phyloP scores from a whole-genome alignment of 2,888 invertebrate genomes.

The Rotaria macrura region DNA sequence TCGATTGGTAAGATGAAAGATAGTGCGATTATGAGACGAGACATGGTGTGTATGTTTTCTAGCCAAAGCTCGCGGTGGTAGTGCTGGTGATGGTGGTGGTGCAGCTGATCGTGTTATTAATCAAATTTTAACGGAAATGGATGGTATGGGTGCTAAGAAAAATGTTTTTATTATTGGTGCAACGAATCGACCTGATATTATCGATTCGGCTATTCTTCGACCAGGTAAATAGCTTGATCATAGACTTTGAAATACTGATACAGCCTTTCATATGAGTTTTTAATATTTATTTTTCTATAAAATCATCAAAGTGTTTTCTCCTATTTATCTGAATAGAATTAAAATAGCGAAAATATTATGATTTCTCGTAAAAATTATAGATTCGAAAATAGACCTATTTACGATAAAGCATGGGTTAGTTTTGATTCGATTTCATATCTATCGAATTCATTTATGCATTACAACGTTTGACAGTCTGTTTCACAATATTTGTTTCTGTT shows the following conservation, averaged over 20 bases:
- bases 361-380: too few relatives aligned
- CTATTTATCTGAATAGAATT: too few relatives aligned
- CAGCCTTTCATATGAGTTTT: too few relatives aligned
- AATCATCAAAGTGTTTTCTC: too few relatives aligned
- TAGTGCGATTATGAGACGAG: neutral
- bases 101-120: conserved; percentile 98
- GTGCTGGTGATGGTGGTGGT: conserved; percentile 89
- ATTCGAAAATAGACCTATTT: too few relatives aligned
- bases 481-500: neutral
- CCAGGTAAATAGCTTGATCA: conserved; percentile 56
- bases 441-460: too few relatives aligned
- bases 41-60: neutral
- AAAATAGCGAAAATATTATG: too few relatives aligned
- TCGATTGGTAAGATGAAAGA: conserved; percentile 59
- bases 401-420: too few relatives aligned
- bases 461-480: too few relatives aligned
- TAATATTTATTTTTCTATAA: too few relatives aligned
- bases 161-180: conserved; percentile 98
- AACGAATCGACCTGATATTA: conserved; percentile 83
- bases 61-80: conserved; percentile 77
- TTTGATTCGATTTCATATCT: too few relatives aligned
- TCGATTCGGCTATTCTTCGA: conserved; percentile 94
- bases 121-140: conserved; percentile 99
- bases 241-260: neutral
- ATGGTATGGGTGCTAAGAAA: conserved; percentile 99